Evolutionary conservation across 2,797 vertebrate species (phyloP).

Genomic region (Danio choprae): DNA sequence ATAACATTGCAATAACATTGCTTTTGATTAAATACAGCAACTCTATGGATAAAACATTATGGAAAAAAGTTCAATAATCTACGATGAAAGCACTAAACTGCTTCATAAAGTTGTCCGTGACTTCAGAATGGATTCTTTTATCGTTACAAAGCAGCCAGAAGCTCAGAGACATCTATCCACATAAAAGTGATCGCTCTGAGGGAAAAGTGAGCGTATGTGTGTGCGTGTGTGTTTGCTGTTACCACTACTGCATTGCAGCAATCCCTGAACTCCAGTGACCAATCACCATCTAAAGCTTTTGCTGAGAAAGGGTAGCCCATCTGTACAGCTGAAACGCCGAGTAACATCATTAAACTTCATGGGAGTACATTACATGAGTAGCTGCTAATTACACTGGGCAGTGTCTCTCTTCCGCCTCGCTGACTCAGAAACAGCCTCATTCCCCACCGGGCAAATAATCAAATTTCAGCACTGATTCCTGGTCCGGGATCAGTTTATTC

Average conservation of each 20-base stretch:
- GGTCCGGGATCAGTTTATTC: conserved; percentile 25
- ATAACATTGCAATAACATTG: conserved; percentile 13
- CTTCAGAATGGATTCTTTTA: conserved; percentile 18
- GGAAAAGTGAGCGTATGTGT: neutral
- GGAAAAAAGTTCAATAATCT: conserved; percentile 11
- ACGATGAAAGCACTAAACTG: conserved; percentile 29
- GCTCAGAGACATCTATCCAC: conserved; percentile 13
- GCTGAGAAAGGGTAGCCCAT: conserved; percentile 40
- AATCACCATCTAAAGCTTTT: conserved; percentile 44
- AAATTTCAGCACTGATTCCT: conserved; percentile 5
- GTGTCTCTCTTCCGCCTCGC: conserved; percentile 25
- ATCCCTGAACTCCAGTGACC: conserved; percentile 33
- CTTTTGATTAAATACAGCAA: conserved; percentile 18
- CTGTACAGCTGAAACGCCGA: conserved; percentile 42
- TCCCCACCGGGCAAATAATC: conserved; percentile 15
- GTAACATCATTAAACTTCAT: conserved; percentile 49
- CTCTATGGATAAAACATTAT: conserved; percentile 16
- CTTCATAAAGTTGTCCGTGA: conserved; percentile 9
- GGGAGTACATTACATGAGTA: conserved; percentile 50
- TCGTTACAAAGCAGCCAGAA: conserved; percentile 22
- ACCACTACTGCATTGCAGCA: conserved; percentile 53
- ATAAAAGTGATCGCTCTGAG: conserved; percentile 24
- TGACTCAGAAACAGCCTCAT: conserved; percentile 17
- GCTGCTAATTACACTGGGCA: conserved; percentile 50
- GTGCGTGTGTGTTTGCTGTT: conserved; percentile 27